Evolutionary conservation across 1,140 invertebrate genomes (phyloP).

Genomic region (Apis laboriosa): DNA sequence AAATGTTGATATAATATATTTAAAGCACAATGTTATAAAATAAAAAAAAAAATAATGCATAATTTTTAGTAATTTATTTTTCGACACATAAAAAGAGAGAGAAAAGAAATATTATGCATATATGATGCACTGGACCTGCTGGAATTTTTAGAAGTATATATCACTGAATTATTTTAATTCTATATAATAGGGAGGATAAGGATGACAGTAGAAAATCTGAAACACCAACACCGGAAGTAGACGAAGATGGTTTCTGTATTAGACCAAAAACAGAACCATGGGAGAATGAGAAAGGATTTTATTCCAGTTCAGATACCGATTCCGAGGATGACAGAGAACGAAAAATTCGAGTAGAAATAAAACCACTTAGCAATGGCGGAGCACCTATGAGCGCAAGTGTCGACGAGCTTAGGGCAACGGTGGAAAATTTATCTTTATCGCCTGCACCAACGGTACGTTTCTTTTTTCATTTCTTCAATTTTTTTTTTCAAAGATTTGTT

Average conservation of each 20-base stretch:
- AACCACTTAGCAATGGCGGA: conserved; percentile 93
- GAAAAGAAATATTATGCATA: background rate
- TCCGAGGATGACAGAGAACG: conserved; percentile 92
- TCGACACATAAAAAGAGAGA: background rate
- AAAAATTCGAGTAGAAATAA: conserved; percentile 97
- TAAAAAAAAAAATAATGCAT: conserved; percentile 1
- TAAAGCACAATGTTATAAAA: conserved; percentile 15
- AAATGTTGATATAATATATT: background rate
- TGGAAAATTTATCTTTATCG: conserved; percentile 94
- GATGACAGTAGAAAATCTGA: conserved; percentile 85
- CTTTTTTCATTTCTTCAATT: background rate
- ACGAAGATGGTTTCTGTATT: conserved; percentile 96
- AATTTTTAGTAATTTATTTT: background rate
- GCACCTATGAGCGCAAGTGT: conserved; percentile 95
- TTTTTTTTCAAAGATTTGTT: background rate
- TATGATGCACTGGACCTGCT: conserved; percentile 72
- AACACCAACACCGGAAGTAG: conserved; percentile 89
- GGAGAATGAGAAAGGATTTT: conserved; percentile 89
- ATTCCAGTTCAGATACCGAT: conserved; percentile 96
- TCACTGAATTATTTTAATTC: conserved; percentile 35
- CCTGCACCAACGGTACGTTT: conserved; percentile 84
- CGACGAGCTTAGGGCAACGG: conserved; percentile 95
- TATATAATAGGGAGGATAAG: conserved; percentile 84
- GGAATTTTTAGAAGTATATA: conserved; percentile 41
- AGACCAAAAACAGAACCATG: conserved; percentile 87